Evolutionary conservation across 2,797 vertebrate genomes (phyloP), one percentile per base, ranked within the genome.

Genomic region (Acrocephalus scirpaceus): DNA sequence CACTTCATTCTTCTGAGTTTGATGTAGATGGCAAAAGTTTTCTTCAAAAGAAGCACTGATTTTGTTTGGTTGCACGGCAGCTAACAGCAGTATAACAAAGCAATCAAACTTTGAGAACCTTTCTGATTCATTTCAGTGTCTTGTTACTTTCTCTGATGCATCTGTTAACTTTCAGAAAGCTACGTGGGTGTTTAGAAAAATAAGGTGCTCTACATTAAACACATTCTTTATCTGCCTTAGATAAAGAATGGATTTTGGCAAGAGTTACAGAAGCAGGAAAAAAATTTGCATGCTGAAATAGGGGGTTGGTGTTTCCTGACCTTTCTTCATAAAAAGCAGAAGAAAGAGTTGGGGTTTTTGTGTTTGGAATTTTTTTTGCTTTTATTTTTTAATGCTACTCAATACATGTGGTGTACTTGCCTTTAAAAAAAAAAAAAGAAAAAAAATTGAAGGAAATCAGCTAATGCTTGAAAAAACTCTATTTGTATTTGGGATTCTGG

Each of bases 171-270:
- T 95, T 95, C 86, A 79, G 45, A 90, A 86, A 80, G 70, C 69
- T 70, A 79, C 1, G 13, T 50, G 48, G 85, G 58, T 85, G 57
- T 94, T 95, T 92, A 86, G 79, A 86, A 90, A 90, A 91, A n/a
- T 40, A 87, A 95, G 79, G 86, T 94, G 45, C 30, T 91, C 34
- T 91, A 84, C 32, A 23, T 92, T 92, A 91, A 95, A 81, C 74
- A 81, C 70, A 36, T 86, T 76, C 54, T 88, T 93, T 95, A 95
- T 93, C 71, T 87, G 50, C 64, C 69, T 71, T 27, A 91, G 79
- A 87, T 90, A 88, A 95, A 88, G 32, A 93, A 91, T 79, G 82
- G 76, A 83, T 96, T 94, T 95, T 92, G 56, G 64, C 64, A 48
- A 66, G 26, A 71, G 36, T 70, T 93, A 45, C 16, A 70, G 61